Base-by-base conservation (phyloP, 1,140 invertebrate genomes). In the Ectropis grisescens region DNA sequence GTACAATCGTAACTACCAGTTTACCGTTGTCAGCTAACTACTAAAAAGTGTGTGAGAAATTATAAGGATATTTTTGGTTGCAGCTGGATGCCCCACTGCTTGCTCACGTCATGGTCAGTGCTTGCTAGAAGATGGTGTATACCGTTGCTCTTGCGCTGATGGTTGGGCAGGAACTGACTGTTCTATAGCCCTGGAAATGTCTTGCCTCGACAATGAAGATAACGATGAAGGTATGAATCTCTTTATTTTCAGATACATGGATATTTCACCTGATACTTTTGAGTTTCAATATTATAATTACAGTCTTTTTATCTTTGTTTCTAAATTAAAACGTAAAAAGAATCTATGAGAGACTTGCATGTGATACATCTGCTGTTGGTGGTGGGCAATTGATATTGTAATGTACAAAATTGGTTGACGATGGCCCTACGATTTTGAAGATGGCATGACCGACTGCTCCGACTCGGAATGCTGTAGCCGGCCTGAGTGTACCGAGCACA, bases 391-490 rank as follows among this genome's bases (percentile, higher is more conserved):
- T n/a, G n/a, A n/a, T n/a, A n/a, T n/a, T n/a, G n/a, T n/a, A n/a
- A n/a, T 8, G 16, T 19, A 19, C 3, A 8, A 30, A 41, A 33
- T 44, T 45, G 36, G 12, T 38, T 75, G 57, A 69, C 58, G 55
- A 66, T 60, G 48, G 44, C 38, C 53, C 55, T 69, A 67, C 59
- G 48, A 45, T 79, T 80, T 79, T 76, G 59, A 76, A 98, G 98
- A 99, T 88, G 97, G 97, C 36, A 93, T 98, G 86, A 88, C 89
- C 32, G 98, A 99, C 85, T 99, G 98, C 83, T 94, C 95, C 19
- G 98, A 99, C 83, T 96, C 94, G 58, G 98, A 99, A 82, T 98
- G 96, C 75, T 95, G 93, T 82, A 88, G 88, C 33, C 89, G 90
- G 58, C 82, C 89, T 1, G 87, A 89, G 24, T 99, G 98, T 80